These are phyloP conservation scores for Geotrypetes seraphini DNA, from an alignment of 2,797 vertebrate genomes.

Conservation along the genomic window DNA sequence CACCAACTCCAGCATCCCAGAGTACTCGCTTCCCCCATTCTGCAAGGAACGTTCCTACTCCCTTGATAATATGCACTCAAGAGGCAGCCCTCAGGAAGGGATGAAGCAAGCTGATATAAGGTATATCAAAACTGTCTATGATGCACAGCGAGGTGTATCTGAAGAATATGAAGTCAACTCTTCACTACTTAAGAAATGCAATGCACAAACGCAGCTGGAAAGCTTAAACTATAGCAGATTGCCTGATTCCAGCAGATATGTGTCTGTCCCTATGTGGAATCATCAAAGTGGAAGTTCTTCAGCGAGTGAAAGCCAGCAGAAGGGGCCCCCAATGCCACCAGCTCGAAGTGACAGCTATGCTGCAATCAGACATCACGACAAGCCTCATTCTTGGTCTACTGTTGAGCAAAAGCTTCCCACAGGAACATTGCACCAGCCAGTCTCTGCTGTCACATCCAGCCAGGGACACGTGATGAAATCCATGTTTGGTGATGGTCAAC, in stretches of 20 bases:
- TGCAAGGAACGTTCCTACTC: slow-evolving; percentile 70
- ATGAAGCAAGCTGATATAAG: slow-evolving; percentile 76
- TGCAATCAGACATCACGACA: slow-evolving; percentile 72
- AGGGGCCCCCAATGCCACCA: slow-evolving; percentile 69
- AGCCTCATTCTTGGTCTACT: slow-evolving; percentile 74
- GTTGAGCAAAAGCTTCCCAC: slow-evolving; percentile 66
- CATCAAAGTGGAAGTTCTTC: slow-evolving; percentile 46
- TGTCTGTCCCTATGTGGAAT: slow-evolving; percentile 43
- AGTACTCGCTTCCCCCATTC: slow-evolving; percentile 57
- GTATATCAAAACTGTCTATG: slow-evolving; percentile 69
- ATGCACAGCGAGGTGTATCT: slow-evolving; percentile 62
- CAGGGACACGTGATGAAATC: slow-evolving; percentile 43
- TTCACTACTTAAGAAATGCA: slow-evolving; percentile 27
- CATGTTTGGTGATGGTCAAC: slow-evolving; percentile 65
- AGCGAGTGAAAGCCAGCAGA: slow-evolving; percentile 34
- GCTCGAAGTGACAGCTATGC: slow-evolving; percentile 83
- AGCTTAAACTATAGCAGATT: slow-evolving; percentile 17
- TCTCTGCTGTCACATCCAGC: slow-evolving; percentile 48
- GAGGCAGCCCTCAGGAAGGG: slow-evolving; percentile 49
- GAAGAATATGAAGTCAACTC: slow-evolving; percentile 76
- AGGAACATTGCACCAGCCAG: slow-evolving; percentile 58
- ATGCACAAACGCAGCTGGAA: slow-evolving; percentile 22
- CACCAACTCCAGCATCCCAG: slow-evolving; percentile 84
- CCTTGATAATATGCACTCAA: slow-evolving; percentile 49
- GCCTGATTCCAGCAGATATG: slow-evolving; percentile 45